These are phyloP conservation scores for Copsychus sechellarum DNA, from an alignment of 2,113 vertebrate genomes.

Conservation along the genomic window DNA sequence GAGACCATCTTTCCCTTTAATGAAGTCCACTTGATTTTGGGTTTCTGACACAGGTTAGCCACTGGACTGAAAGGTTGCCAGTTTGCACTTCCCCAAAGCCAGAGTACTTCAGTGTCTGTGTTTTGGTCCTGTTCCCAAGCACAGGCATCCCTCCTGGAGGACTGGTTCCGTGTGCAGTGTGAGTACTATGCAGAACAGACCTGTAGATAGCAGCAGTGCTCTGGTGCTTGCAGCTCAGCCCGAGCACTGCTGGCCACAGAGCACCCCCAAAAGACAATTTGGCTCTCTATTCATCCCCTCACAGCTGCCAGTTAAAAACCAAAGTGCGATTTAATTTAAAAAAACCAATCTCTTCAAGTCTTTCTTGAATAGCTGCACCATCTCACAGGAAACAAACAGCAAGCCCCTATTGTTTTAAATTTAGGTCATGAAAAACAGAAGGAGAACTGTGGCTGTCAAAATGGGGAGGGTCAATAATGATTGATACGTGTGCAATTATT, in stretches of 20 bases:
- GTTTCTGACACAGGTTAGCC: not conserved
- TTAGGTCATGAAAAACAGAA: not conserved
- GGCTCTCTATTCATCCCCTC: not conserved
- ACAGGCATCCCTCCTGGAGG: rapidly evolving
- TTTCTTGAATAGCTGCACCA: not conserved
- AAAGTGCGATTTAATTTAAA: not conserved
- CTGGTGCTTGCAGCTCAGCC: not conserved
- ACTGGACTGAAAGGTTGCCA: not conserved
- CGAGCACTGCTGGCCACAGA: rapidly evolving
- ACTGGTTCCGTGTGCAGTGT: rapidly evolving
- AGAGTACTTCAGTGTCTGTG: not conserved
- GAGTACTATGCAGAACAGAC: not conserved
- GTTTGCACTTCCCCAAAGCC: not conserved
- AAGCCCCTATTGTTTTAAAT: not conserved
- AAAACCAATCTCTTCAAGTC: not conserved
- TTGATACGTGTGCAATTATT: rapidly evolving
- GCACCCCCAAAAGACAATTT: not conserved
- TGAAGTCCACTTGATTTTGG: rapidly evolving
- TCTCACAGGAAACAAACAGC: not conserved
- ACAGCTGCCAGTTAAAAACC: not conserved
- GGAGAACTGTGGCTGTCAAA: not conserved
- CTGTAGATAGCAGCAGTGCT: constrained; percentile 54
- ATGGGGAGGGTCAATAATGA: no score
- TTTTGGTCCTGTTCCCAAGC: not conserved
- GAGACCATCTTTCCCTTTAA: not conserved